Conservation (phyloP, 2,797 vertebrate genomes). For the Aotus griseimembra region DNA sequence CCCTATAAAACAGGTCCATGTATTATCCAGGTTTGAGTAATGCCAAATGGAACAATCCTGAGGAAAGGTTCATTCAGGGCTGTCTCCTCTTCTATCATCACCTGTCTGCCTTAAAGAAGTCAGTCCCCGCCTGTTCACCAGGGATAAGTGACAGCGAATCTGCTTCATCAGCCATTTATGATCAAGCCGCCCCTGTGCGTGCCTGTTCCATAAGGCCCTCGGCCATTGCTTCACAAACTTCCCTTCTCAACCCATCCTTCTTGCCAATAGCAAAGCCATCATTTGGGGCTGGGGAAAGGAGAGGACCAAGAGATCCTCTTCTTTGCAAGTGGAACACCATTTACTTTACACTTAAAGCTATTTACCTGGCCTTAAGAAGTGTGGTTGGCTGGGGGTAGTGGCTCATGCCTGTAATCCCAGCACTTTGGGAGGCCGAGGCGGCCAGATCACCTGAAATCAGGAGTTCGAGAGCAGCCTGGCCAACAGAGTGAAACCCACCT, state of each 20-base stretch:
- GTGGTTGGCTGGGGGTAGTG: neutral
- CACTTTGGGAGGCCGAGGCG: neutral
- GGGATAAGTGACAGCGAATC: neutral
- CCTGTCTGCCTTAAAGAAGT: neutral
- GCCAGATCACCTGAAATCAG: neutral
- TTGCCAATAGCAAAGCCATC: neutral
- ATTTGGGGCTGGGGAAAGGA: fast-evolving
- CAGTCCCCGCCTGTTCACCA: neutral
- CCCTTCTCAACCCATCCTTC: neutral
- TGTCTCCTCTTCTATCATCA: neutral
- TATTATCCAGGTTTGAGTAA: neutral
- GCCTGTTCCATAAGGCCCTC: neutral
- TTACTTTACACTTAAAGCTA: neutral
- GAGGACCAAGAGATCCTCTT: neutral
- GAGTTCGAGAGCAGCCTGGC: neutral
- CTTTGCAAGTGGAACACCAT: neutral
- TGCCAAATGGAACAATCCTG: neutral
- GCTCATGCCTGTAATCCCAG: neutral
- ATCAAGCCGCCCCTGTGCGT: neutral
- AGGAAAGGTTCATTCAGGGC: neutral
- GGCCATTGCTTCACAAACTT: neutral
- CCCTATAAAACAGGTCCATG: neutral
- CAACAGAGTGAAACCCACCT: neutral
- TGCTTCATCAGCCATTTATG: neutral
- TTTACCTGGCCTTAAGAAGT: neutral